Evolutionary conservation across 2,888 invertebrate species (phyloP), one percentile per base, ranked within the genome.

Genomic region (Lumbricus terrestris): DNA sequence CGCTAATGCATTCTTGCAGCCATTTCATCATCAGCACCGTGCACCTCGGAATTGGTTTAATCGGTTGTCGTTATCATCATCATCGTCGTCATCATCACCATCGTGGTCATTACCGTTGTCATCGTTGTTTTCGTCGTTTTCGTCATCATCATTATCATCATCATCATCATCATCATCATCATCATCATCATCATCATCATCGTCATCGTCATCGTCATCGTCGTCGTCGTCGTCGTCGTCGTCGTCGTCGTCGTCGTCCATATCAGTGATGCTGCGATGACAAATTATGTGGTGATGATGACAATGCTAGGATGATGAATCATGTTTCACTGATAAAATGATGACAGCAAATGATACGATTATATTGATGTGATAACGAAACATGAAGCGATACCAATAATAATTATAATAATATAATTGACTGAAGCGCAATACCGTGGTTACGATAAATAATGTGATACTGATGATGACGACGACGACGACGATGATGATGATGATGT

Each of bases 141-240:
- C 47, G 47, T 47, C 23, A n/a, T 88, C 88, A 88, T 88, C 34
- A 34, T 88, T 35, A 34, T 34, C 88, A 88, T 16, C 5, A 11
- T 40, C 40, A 40, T 40, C 88, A 88, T 88, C 88, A 88, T 88
- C 88, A 37, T 88, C 88, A 88, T 88, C 88, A 88, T 88, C 34
- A 34, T 88, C 88, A 34, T 34, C 88, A 88, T 3, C 8, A 6
- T 16, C 47, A 47, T 47, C 8, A n/a, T n/a, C n/a, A n/a, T n/a
- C n/a, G n/a, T 40, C 16, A 1, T 16, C 5, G 1, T 40, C 40
- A 40, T 40, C 88, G 35, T 88, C 88, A 88, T 88, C 88, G 3
- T 88, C 88, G 35, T 88, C 88, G 35, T 88, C 34, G 29, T 88
- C 88, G 29, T 34, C 88, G 35, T 34, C 88, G 35, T 88, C 88